Conservation (phyloP, 2,113 vertebrate genomes). For the Gallinago media region DNA sequence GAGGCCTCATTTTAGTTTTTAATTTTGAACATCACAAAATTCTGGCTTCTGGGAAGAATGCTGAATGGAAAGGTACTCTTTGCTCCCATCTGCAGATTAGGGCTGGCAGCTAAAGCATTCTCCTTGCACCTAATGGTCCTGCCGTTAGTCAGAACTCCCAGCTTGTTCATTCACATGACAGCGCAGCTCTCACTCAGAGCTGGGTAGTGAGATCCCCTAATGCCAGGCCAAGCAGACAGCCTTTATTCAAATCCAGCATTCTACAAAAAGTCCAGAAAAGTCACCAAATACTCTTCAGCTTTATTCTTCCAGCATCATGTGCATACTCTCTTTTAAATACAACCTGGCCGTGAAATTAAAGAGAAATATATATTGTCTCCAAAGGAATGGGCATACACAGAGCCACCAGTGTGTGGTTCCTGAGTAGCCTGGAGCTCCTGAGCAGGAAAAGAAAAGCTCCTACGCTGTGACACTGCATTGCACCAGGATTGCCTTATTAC, state of each 20-base stretch:
- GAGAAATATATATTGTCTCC: not conserved
- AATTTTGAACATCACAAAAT: not conserved
- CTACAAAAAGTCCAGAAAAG: not conserved
- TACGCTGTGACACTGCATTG: fast-evolving
- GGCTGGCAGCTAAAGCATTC: not conserved
- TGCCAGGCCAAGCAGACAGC: not conserved
- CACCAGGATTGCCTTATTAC: not conserved
- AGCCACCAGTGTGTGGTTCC: not conserved
- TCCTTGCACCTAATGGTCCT: not conserved
- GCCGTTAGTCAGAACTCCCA: not conserved
- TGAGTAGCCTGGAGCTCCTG: not conserved
- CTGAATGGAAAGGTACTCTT: not conserved
- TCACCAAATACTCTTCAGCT: not conserved
- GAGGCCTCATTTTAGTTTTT: not conserved
- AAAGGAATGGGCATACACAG: not conserved
- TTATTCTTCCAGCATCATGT: not conserved
- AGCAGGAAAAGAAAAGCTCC: not conserved
- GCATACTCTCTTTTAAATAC: not conserved
- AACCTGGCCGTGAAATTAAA: not conserved
- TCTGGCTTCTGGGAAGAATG: not conserved
- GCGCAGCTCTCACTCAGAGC: not conserved
- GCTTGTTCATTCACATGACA: not conserved
- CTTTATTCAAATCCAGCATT: not conserved
- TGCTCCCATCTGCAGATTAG: not conserved
- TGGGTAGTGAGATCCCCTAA: not conserved